These are phyloP conservation scores for Drosophila rufa DNA, from an alignment of 1,140 invertebrate species.

Conservation along the genomic window DNA sequence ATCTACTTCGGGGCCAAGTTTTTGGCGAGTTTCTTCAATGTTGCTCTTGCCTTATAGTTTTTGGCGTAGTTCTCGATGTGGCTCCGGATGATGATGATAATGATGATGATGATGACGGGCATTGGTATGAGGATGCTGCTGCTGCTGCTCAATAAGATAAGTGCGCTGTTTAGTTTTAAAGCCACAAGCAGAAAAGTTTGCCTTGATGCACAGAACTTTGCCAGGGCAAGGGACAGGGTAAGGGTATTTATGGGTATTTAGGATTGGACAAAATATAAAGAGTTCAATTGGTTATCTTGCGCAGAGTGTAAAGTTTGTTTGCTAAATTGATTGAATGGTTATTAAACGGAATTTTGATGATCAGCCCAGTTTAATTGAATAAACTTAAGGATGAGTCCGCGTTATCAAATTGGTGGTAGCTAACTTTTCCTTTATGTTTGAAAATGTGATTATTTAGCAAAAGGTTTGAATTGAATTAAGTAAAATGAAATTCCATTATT, in stretches of 20 bases:
- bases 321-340: slow-evolving; percentile 38
- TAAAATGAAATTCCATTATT: too few species aligned
- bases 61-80: slow-evolving; percentile 65
- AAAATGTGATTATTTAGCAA: background rate
- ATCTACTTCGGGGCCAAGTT: slow-evolving; percentile 37
- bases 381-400: slow-evolving; percentile 6
- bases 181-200: slow-evolving; percentile 76
- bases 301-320: slow-evolving; percentile 21
- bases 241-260: slow-evolving; percentile 53
- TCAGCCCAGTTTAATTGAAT: slow-evolving; percentile 15
- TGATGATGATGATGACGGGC: slow-evolving; percentile 42
- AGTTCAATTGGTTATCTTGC: slow-evolving; percentile 42
- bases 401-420: background rate
- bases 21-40: slow-evolving; percentile 62
- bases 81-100: slow-evolving; percentile 31
- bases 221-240: slow-evolving; percentile 20
- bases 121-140: slow-evolving; percentile 40
- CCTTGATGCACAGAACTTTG: slow-evolving; percentile 36
- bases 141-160: slow-evolving; percentile 75
- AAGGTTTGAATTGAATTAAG: too few species aligned
- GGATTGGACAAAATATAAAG: slow-evolving; percentile 38
- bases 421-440: background rate
- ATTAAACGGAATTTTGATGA: slow-evolving; percentile 37
- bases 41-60: slow-evolving; percentile 66
- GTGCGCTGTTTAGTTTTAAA: slow-evolving; percentile 81